Percentiles rank a stretch among this genome's conserved stretches.
These are phyloP conservation scores for Amphiprion clarkii DNA, from an alignment of 2,797 vertebrate species.

Conservation along the genomic window DNA sequence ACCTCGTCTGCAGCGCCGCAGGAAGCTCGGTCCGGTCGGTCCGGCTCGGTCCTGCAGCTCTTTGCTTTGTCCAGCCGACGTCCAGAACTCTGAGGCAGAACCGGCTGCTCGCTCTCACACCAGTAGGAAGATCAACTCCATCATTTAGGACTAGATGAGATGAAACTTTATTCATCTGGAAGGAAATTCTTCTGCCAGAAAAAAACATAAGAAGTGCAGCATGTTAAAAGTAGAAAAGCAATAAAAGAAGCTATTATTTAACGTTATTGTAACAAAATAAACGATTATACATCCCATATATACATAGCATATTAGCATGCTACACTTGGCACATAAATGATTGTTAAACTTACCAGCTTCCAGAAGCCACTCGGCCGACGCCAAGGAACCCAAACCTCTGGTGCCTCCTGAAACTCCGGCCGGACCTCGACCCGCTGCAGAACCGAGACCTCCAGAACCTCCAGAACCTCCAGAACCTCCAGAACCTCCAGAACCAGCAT, in stretches of 20 bases:
- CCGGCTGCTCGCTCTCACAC: neutral
- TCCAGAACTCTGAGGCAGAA: neutral
- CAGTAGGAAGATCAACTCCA: neutral
- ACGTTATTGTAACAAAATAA: too few species aligned
- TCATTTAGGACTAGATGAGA: too few species aligned
- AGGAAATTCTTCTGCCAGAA: too few species aligned
- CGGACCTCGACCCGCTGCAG: conserved; percentile 15
- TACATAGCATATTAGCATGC: too few species aligned
- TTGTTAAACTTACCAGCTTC: conserved; percentile 17
- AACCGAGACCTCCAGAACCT: neutral
- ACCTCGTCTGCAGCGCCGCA: conserved; percentile 47
- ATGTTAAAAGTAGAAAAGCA: too few species aligned
- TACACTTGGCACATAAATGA: too few species aligned
- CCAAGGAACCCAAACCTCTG: neutral
- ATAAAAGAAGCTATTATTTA: too few species aligned
- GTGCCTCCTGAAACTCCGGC: conserved; percentile 6
- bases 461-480: conserved; percentile 6
- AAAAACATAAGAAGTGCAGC: too few species aligned
- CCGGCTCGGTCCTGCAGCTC: conserved; percentile 24
- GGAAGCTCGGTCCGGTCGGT: conserved; percentile 3
- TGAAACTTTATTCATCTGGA: too few species aligned
- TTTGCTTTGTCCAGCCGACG: conserved; percentile 28
- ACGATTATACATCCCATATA: too few species aligned
- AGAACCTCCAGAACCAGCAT: neutral
- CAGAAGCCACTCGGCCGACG: conserved; percentile 31